Evolutionary conservation across 1,140 invertebrate species (phyloP).

Genomic region (Aphelenchoides besseyi): DNA sequence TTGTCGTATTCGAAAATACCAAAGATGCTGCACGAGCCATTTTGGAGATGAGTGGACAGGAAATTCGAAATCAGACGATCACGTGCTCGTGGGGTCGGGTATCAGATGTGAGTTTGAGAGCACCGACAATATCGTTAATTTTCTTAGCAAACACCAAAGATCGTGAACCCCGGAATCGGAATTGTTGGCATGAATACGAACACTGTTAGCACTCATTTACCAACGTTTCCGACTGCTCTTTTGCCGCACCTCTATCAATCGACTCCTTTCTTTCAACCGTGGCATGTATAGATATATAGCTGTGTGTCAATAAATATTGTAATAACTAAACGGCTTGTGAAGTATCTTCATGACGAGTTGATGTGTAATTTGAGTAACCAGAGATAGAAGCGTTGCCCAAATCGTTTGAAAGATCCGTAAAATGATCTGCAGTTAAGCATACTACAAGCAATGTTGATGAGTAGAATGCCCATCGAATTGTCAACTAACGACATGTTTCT

Average conservation of each 20-base stretch:
- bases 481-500: too few relatives aligned
- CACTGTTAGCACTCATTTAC: background rate
- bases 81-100: slow-evolving; percentile 86
- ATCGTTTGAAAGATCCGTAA: too few relatives aligned
- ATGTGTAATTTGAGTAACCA: too few relatives aligned
- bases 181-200: background rate
- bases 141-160: background rate
- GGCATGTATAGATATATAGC: background rate
- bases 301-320: background rate
- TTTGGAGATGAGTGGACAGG: slow-evolving; percentile 92
- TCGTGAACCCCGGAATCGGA: background rate
- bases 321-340: too few relatives aligned
- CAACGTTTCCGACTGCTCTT: background rate
- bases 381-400: too few relatives aligned
- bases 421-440: too few relatives aligned
- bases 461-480: too few relatives aligned
- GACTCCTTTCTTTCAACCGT: background rate
- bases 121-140: background rate
- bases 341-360: too few relatives aligned
- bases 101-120: background rate
- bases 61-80: slow-evolving; percentile 88
- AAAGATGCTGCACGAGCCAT: slow-evolving; percentile 96
- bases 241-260: background rate
- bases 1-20: slow-evolving; percentile 95
- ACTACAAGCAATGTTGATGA: too few relatives aligned